Evolutionary conservation across 2,797 vertebrate genomes (phyloP), one percentile per base, ranked within the genome.

Genomic region (Manis pentadactyla): DNA sequence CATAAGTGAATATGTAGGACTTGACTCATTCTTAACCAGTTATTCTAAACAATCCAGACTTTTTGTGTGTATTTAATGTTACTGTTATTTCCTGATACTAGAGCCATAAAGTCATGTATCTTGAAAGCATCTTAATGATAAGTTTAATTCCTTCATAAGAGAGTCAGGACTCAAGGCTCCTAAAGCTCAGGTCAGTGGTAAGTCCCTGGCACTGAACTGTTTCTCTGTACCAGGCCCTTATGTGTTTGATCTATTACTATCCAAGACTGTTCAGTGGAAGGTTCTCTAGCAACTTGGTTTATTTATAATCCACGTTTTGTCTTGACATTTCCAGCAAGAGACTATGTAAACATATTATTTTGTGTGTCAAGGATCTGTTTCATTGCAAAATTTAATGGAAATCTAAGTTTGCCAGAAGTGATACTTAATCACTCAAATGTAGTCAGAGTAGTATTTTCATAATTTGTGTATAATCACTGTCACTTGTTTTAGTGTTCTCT

Each of bases 391-490:
- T 68, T 91, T 81, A 29, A 63, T 75, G n/a, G 49, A 93, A 92
- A 91, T 83, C 1, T 13, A 88, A 79, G 64, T 88, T 93, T 77
- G 21, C 49, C 14, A 66, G 17, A 5, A 4, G 63, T 55, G 10
- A 69, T 29, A 51, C 85, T 85, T 94, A 90, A 68, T 85, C 42
- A 83, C 6, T 55, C n/a, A 19, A 5, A 81, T 89, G 19, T 63
- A 23, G 19, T 88, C 39, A 78, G 17, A 55, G 18, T 21, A 91
- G 55, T 49, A 34, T 53, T 96, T 91, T 92, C 55, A 93, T 5
- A 93, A 78, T 77, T 89, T 92, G 13, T 27, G 25, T 88, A 87
- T 88, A 90, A 63, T 81, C 11, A 83, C 3, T 95, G n/a, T 86
- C 31, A 78, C 53, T 90, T 82, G 13, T 64, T 68, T 51, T 25